Percentiles rank a stretch among this genome's conserved stretches.
Evolutionary conservation across 2,888 invertebrate genomes (phyloP).

Genomic region (Drosophila leonis): DNA sequence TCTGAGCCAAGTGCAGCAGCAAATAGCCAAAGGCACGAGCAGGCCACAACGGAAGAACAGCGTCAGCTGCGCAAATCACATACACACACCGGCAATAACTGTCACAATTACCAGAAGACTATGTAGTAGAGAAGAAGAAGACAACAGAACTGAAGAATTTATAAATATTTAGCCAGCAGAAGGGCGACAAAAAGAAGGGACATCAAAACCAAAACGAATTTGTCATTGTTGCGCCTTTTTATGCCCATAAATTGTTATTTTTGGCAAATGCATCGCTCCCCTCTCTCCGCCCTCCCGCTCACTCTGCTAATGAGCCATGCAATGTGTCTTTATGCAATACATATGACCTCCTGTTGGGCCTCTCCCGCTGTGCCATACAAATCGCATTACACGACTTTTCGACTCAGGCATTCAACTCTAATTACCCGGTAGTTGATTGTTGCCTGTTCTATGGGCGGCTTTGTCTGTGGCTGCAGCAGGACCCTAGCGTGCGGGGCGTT

Average conservation of each 20-base stretch:
- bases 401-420: constrained; percentile 77
- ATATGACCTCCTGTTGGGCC: constrained; percentile 42
- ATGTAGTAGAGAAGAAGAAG: constrained; percentile 6
- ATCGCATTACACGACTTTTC: constrained; percentile 85
- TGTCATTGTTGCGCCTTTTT: constrained; percentile 71
- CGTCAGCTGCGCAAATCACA: constrained; percentile 46
- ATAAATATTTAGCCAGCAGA: constrained; percentile 82
- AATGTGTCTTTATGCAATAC: constrained; percentile 78
- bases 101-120: constrained; percentile 49
- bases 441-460: constrained; percentile 29
- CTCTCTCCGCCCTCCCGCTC: neutral
- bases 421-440: constrained; percentile 80
- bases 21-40: constrained; percentile 67
- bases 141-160: constrained; percentile 72
- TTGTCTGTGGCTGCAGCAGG: constrained; percentile 53
- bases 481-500: constrained; percentile 64
- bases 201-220: constrained; percentile 78
- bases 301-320: constrained; percentile 65
- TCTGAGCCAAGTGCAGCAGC: constrained; percentile 71
- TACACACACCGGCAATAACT: constrained; percentile 52
- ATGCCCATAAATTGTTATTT: constrained; percentile 56
- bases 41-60: neutral
- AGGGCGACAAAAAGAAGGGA: constrained; percentile 36
- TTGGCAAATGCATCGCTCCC: constrained; percentile 47
- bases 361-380: constrained; percentile 79